Conservation (phyloP, 1,140 invertebrate genomes). For the Metaphire vulgaris region DNA sequence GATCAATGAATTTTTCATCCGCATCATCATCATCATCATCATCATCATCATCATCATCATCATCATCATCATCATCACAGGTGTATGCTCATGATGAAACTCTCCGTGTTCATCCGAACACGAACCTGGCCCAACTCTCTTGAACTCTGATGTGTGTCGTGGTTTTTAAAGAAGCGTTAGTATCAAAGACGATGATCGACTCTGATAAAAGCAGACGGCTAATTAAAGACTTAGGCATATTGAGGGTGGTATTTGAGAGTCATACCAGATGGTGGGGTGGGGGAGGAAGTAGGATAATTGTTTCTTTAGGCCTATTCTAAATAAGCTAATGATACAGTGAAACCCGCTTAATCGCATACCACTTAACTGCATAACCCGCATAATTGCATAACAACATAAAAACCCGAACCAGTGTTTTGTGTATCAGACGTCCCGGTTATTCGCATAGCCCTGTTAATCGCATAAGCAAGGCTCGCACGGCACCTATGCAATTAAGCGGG, state of each 20-base stretch:
- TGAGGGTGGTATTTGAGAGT: not conserved
- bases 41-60: slow-evolving; percentile 5
- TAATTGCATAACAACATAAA: no score
- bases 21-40: slow-evolving; percentile 1
- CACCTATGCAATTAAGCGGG: no score
- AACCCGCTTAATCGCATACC: no score
- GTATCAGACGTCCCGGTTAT: no score
- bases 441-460: no score
- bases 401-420: no score
- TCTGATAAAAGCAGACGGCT: not conserved
- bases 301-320: no score
- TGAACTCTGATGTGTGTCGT: not conserved
- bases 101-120: not conserved
- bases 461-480: no score
- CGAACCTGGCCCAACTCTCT: not conserved
- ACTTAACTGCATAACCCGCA: no score
- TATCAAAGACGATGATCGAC: not conserved
- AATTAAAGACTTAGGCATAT: not conserved
- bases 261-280: no score
- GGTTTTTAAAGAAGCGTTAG: not conserved
- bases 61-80: slow-evolving; percentile 2
- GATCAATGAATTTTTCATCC: not conserved
- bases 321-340: no score
- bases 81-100: not conserved
- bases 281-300: no score